Conservation (phyloP, 2,888 invertebrate species). For the Cataglyphis rosenhaueri region DNA sequence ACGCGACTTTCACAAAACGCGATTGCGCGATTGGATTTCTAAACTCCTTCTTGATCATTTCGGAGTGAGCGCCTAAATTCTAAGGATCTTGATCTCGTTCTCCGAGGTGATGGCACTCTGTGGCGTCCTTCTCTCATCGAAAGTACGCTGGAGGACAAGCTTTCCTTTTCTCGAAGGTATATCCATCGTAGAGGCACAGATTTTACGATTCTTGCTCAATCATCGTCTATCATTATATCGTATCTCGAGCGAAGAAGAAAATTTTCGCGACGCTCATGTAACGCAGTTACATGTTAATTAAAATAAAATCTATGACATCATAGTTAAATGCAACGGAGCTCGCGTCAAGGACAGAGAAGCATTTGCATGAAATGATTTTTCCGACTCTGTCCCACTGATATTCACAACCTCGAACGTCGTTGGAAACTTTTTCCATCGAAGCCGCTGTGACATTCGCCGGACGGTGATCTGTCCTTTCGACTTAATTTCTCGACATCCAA, state of each 20-base stretch:
- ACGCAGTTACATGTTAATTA: neutral
- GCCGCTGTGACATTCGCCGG: neutral
- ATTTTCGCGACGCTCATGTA: neutral
- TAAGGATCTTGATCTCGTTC: neutral
- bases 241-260: neutral
- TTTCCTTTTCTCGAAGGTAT: slow-evolving; percentile 29
- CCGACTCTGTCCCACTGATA: neutral
- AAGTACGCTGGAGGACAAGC: slow-evolving; percentile 47
- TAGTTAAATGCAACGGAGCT: neutral
- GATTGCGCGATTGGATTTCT: slow-evolving; percentile 11
- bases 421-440: slow-evolving; percentile 5
- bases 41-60: neutral
- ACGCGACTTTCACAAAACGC: slow-evolving; percentile 14
- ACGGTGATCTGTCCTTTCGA: neutral
- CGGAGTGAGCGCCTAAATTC: neutral
- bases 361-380: slow-evolving; percentile 10
- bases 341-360: neutral
- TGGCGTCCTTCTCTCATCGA: slow-evolving; percentile 38
- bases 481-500: neutral
- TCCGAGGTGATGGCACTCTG: neutral
- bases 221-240: neutral
- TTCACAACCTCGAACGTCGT: slow-evolving; percentile 56
- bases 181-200: neutral
- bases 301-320: neutral
- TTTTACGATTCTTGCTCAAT: neutral